phyloP scores from a whole-genome alignment of 92 coral and sea anemone genomes.

The Pocillopora meandrina region DNA sequence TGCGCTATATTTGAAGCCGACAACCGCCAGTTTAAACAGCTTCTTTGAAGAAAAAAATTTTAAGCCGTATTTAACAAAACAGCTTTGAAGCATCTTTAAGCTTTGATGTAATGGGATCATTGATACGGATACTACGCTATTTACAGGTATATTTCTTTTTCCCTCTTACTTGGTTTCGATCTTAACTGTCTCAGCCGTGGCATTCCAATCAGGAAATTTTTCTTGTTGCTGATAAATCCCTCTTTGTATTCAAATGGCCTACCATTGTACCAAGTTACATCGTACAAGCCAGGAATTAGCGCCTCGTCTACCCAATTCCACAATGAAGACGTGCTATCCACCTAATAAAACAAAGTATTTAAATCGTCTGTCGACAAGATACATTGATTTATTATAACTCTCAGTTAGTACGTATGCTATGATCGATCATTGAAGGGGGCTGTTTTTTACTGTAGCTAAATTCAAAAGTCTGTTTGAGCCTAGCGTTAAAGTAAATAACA shows the following conservation, averaged over 20 bases:
- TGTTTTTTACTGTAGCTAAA: too few species aligned
- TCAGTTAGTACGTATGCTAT: too few species aligned
- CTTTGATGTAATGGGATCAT: too few species aligned
- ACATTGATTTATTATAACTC: not conserved
- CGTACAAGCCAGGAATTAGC: slow-evolving; percentile 58
- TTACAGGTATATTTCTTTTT: too few species aligned
- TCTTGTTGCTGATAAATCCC: slow-evolving; percentile 61
- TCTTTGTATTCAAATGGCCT: slow-evolving; percentile 53
- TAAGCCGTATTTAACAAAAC: too few species aligned
- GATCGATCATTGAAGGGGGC: too few species aligned
- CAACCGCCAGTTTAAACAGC: not conserved
- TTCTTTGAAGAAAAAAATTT: too few species aligned
- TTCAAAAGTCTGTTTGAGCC: too few species aligned
- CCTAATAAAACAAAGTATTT: not conserved
- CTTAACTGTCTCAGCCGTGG: slow-evolving; percentile 69
- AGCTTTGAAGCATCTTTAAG: too few species aligned
- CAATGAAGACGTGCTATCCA: slow-evolving; percentile 31
- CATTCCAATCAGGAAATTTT: slow-evolving; percentile 63
- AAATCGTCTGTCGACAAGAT: not conserved
- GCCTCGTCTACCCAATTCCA: slow-evolving; percentile 55
- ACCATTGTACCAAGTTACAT: slow-evolving; percentile 66
- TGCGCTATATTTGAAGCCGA: not conserved
- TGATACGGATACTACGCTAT: too few species aligned
- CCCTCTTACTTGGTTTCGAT: slow-evolving; percentile 38
- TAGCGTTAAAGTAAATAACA: too few species aligned